Evolutionary conservation across 2,797 vertebrate species (phyloP), one percentile per base, ranked within the genome.

Genomic region (Semotilus atromaculatus): DNA sequence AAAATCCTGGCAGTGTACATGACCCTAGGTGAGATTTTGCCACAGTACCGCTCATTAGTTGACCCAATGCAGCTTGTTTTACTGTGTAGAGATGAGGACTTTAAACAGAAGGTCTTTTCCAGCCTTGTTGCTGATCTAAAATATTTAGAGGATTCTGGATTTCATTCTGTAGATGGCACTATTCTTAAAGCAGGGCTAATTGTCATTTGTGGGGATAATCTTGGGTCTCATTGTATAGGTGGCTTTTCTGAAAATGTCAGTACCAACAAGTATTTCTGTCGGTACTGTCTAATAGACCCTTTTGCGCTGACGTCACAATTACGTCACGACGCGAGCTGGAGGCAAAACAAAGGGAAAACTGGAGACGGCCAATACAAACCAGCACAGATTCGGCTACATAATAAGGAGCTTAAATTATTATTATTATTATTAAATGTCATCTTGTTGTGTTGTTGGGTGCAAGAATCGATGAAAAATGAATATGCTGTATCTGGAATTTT

Each of bases 61-160:
- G 68, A 82, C 19, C 53, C 80, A 72, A 7, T 60, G 67, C 48
- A 82, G n/a, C 14, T 83, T 19, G 21, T 64, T n/a, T 43, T 82
- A 7, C 18, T 72, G 16, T 72, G 31, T 34, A 72, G 80, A 38
- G 81, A 73, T 16, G 13, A 74, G 5, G 68, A 62, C 26, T 70
- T 81, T 38, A 21, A 48, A 19, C 23, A 58, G 1, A 73, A 60
- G 40, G 16, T 62, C 1, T 45, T 82, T 58, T 60, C n/a, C 18
- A 5, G 43, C 4, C 19, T 34, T 23, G 21, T 82, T 29, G 36
- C 18, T 72, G 16, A 70, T 38, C 58, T 72, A 4, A 72, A 82
- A 19, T 53, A 62, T 31, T 43, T 74, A 72, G 68, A 73, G 29
- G 18, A 40, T 6, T 38, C 36, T 70, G 19, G 19, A 38, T 43